These are phyloP conservation scores for Neelides sp. DNA, from an alignment of 1,140 invertebrate genomes.

Conservation along the genomic window DNA sequence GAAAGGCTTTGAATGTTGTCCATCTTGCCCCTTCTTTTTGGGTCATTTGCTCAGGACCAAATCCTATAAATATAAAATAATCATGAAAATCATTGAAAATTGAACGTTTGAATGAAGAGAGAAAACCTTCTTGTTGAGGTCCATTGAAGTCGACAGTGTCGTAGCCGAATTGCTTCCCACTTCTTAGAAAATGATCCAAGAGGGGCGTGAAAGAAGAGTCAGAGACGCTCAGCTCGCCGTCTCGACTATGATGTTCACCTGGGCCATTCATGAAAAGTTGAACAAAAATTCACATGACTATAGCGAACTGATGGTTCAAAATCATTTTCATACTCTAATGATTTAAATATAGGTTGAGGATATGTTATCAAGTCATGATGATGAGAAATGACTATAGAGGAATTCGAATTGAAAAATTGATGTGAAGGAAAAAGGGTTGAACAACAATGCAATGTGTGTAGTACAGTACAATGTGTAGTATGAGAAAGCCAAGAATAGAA, in stretches of 20 bases:
- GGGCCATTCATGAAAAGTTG: background rate
- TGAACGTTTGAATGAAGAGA: too few relatives aligned
- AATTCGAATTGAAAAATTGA: too few relatives aligned
- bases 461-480: too few relatives aligned
- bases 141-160: constrained; percentile 12
- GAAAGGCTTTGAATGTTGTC: constrained; percentile 8
- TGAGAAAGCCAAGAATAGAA: too few relatives aligned
- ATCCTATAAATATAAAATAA: background rate
- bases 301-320: too few relatives aligned
- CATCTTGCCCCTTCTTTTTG: constrained; percentile 8
- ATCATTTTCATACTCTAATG: too few relatives aligned
- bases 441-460: too few relatives aligned
- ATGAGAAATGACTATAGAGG: too few relatives aligned
- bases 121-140: constrained; percentile 1
- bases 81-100: background rate
- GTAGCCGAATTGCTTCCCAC: constrained; percentile 9
- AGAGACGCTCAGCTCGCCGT: constrained; percentile 1
- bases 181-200: constrained; percentile 1
- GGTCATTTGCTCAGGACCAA: constrained; percentile 5
- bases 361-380: too few relatives aligned
- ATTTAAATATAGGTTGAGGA: too few relatives aligned
- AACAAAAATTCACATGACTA: background rate
- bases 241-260: constrained; percentile 5
- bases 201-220: constrained; percentile 7
- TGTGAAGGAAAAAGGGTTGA: too few relatives aligned